Evolutionary conservation across 1,140 invertebrate genomes (phyloP), one percentile per base, ranked within the genome.

Genomic region (Calliphora vicina): DNA sequence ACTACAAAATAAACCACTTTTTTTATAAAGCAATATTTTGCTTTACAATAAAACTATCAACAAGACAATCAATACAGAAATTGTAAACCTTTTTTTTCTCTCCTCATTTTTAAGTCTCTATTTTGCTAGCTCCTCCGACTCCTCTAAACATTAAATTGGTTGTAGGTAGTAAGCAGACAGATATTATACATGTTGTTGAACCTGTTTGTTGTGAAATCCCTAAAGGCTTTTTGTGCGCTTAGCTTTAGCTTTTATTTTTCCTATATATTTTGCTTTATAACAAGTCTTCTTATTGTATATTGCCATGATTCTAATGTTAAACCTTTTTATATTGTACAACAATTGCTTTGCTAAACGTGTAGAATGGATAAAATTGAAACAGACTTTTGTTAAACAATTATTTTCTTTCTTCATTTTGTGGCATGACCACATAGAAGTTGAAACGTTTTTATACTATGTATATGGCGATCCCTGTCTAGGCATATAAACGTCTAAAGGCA

Each of bases 31-130:
- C 35, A 35, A 8, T 35, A 50, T 50, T 12, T 50, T 6, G 12
- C 17, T 23, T 67, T 23, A 67, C 20, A 67, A 17, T n/a, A 57
- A 57, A 57, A 67, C 61, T 23, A 23, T 67, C 61, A 67, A 67
- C 61, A 67, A 67, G 23, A 67, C 61, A 67, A 67, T 67, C 61
- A 67, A 67, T 67, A 67, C 61, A 25, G n/a, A 67, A 20, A 67
- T 23, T 67, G n/a, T 67, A 23, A 6, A 25, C 3, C 10, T 67
- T 5, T 67, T 67, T 67, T 67, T 67, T 25, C 1, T 67, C 9
- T 1, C n/a, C 9, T 67, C 25, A 10, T 50, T 50, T 50, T 50
- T 12, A 35, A 35, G 35, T 8, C 35, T 35, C 10, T 35, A 35
- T 35, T 35, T 10, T 35, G 1, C 35, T 10, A 8, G 35, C 35